A percentile compares a stretch with the other conserved stretches of the same genome.
These are phyloP conservation scores for Jacana jacana DNA, from an alignment of 2,113 vertebrate genomes.

Conservation along the genomic window DNA sequence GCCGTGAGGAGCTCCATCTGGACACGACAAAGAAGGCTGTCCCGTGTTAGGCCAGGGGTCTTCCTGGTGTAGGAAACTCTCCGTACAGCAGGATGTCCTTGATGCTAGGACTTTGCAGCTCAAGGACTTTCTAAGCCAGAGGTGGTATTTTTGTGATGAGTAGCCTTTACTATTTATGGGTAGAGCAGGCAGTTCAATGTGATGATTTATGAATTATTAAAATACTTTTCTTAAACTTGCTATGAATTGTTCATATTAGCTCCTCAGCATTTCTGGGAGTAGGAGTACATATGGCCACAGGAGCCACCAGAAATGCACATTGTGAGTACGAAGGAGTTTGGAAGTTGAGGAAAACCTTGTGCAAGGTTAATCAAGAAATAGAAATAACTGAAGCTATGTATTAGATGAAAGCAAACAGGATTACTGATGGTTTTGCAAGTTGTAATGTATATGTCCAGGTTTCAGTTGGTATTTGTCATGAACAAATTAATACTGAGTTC, in stretches of 20 bases:
- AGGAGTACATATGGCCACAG: neutral
- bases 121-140: neutral
- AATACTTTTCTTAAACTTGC: neutral
- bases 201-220: constrained; percentile 10
- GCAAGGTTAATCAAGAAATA: neutral
- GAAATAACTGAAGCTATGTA: neutral
- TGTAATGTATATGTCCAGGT: rapidly evolving
- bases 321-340: rapidly evolving
- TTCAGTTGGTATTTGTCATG: neutral
- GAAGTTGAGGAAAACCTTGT: neutral
- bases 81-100: rapidly evolving
- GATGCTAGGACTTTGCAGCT: neutral
- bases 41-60: neutral
- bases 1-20: neutral
- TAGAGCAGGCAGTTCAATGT: neutral
- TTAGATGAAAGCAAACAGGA: neutral
- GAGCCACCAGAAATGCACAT: rapidly evolving
- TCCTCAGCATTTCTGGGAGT: neutral
- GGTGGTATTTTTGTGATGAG: neutral
- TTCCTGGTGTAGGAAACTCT: neutral
- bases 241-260: neutral
- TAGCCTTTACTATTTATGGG: neutral
- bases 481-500: neutral
- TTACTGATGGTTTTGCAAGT: neutral
- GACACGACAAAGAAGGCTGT: neutral